Conservation (phyloP, 2,888 invertebrate species). For the Plagiodera versicolora region DNA sequence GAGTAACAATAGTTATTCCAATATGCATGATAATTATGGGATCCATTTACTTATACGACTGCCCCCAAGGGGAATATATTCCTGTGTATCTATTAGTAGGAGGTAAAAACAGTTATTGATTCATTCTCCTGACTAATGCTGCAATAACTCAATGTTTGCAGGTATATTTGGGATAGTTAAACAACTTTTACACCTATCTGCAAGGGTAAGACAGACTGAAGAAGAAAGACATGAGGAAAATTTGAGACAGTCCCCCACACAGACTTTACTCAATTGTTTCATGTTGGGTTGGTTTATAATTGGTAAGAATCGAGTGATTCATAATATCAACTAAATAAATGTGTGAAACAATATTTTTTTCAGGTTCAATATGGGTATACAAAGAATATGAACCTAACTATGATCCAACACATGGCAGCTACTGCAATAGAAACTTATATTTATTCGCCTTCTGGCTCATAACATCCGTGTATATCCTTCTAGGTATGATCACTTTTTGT, state of each 20-base stretch:
- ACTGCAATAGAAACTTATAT: slow-evolving; percentile 69
- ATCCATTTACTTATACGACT: slow-evolving; percentile 64
- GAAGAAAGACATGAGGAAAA: slow-evolving; percentile 60
- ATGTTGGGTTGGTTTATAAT: slow-evolving; percentile 71
- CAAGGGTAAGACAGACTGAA: slow-evolving; percentile 58
- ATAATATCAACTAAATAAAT: too few species aligned
- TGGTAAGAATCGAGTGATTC: too few species aligned
- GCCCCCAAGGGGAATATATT: slow-evolving; percentile 68
- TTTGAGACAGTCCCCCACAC: slow-evolving; percentile 59
- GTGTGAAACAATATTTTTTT: too few species aligned
- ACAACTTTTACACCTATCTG: slow-evolving; percentile 62
- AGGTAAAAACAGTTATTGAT: slow-evolving; percentile 53
- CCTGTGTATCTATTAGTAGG: slow-evolving; percentile 70
- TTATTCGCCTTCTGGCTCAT: slow-evolving; percentile 72
- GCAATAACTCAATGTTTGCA: slow-evolving; percentile 24
- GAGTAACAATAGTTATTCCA: slow-evolving; percentile 65
- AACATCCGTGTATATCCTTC: slow-evolving; percentile 63
- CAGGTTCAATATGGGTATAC: slow-evolving; percentile 67
- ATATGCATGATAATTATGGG: slow-evolving; percentile 71
- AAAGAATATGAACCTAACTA: slow-evolving; percentile 65
- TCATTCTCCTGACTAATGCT: too few species aligned
- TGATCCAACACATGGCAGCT: slow-evolving; percentile 55
- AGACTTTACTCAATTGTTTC: slow-evolving; percentile 64
- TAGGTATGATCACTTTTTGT: slow-evolving; percentile 59
- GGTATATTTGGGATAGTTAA: slow-evolving; percentile 68